Percentiles rank a stretch among this genome's conserved stretches.
phyloP scores from a whole-genome alignment of 2,113 vertebrate species.

The Tetraodon nigroviridis region DNA sequence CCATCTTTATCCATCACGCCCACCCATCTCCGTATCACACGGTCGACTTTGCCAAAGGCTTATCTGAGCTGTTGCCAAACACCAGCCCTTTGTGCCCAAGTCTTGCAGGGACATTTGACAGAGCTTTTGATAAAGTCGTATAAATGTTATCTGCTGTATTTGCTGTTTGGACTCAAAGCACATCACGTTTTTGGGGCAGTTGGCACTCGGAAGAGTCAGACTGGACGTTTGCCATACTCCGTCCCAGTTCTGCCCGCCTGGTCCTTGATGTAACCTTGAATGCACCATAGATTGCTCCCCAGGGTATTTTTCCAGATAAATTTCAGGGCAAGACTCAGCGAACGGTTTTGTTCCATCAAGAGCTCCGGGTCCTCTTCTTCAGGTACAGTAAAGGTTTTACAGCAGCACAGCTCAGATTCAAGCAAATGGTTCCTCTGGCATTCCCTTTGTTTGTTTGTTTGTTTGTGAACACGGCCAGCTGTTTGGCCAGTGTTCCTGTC shows the following conservation, averaged over 20 bases:
- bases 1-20: conserved; percentile 35
- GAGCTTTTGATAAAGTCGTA: conserved; percentile 30
- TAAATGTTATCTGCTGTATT: conserved; percentile 55
- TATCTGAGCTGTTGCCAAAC: conserved; percentile 52
- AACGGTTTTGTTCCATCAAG: conserved; percentile 18
- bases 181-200: conserved; percentile 24
- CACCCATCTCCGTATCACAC: conserved; percentile 33
- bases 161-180: conserved; percentile 31
- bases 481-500: conserved; percentile 40
- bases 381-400: conserved; percentile 15
- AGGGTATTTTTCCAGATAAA: conserved; percentile 20
- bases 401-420: conserved; percentile 9
- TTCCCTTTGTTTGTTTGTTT: conserved; percentile 18
- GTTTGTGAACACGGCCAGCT: conserved; percentile 37
- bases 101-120: conserved; percentile 23
- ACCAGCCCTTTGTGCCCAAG: conserved; percentile 22
- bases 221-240: conserved; percentile 33
- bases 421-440: conserved; percentile 17
- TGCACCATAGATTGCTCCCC: background rate
- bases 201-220: conserved; percentile 24
- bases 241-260: conserved; percentile 21
- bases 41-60: conserved; percentile 55
- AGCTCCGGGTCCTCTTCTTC: background rate
- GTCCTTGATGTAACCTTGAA: conserved; percentile 41
- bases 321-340: conserved; percentile 11